Conservation (phyloP, 2,113 vertebrate species). For the Brachyistius frenatus region DNA sequence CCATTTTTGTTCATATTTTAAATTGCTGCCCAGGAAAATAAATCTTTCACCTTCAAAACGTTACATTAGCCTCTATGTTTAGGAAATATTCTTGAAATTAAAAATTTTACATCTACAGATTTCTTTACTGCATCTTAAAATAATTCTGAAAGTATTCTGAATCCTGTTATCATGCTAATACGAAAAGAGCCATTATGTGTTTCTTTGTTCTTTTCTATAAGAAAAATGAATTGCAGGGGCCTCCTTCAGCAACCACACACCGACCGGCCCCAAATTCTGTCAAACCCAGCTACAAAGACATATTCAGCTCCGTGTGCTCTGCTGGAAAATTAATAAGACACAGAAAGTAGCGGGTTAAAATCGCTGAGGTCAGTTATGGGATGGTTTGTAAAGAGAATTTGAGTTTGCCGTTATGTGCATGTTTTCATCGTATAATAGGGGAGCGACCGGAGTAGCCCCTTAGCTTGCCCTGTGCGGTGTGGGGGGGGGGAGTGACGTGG, state of each 20-base stretch:
- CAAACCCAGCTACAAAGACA: constrained; percentile 33
- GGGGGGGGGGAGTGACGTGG: constrained; percentile 45
- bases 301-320: constrained; percentile 37
- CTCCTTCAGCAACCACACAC: constrained; percentile 46
- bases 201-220: constrained; percentile 68
- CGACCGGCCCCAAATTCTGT: constrained; percentile 51
- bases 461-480: constrained; percentile 49
- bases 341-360: constrained; percentile 33
- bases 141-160: constrained; percentile 52
- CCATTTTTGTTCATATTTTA: constrained; percentile 34
- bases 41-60: constrained; percentile 26
- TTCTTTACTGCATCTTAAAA: constrained; percentile 40
- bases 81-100: constrained; percentile 4
- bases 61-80: neutral
- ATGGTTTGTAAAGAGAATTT: constrained; percentile 48
- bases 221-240: constrained; percentile 59
- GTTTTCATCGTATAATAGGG: constrained; percentile 62
- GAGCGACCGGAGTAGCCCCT: constrained; percentile 45
- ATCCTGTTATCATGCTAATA: constrained; percentile 74
- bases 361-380: constrained; percentile 26
- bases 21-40: constrained; percentile 33
- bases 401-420: constrained; percentile 48
- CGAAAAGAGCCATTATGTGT: constrained; percentile 59
- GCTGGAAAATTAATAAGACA: constrained; percentile 54
- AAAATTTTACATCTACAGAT: constrained; percentile 5